Conservation (phyloP, 2,888 invertebrate species). For the Andrena trimmerana region DNA sequence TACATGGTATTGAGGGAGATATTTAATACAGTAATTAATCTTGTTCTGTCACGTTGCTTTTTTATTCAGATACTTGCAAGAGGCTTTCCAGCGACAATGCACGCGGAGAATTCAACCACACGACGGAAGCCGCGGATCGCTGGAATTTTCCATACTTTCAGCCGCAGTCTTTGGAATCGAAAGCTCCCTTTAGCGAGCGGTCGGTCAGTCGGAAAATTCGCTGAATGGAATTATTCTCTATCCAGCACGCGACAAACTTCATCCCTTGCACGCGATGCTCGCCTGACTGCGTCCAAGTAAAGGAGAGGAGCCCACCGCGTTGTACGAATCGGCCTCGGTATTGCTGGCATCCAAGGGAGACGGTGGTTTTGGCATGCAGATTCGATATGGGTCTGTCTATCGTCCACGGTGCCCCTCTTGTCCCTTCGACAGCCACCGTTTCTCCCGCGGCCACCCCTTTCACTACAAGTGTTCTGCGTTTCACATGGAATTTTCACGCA, state of each 20-base stretch:
- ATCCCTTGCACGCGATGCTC: constrained; percentile 65
- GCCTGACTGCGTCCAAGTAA: constrained; percentile 63
- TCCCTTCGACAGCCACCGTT: constrained; percentile 29
- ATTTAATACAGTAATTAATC: no score
- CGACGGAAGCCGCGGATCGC: constrained; percentile 14
- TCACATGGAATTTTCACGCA: constrained; percentile 1
- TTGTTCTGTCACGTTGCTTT: no score
- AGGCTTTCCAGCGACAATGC: background rate
- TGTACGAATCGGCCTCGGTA: constrained; percentile 44
- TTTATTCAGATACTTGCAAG: background rate
- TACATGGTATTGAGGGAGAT: no score
- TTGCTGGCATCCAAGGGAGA: constrained; percentile 68
- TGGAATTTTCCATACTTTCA: constrained; percentile 28
- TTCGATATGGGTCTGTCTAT: constrained; percentile 73
- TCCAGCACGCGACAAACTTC: constrained; percentile 70
- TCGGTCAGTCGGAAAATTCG: constrained; percentile 69
- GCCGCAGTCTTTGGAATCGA: constrained; percentile 1
- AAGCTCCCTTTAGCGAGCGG: constrained; percentile 27
- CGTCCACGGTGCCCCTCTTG: constrained; percentile 35
- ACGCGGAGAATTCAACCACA: background rate
- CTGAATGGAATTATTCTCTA: constrained; percentile 70
- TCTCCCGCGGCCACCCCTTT: constrained; percentile 24
- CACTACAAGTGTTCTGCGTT: constrained; percentile 13
- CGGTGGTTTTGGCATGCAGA: constrained; percentile 83
- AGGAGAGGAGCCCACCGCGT: constrained; percentile 63